phyloP scores from a whole-genome alignment of 2,888 invertebrate genomes.

The Ormyrus labotus region DNA sequence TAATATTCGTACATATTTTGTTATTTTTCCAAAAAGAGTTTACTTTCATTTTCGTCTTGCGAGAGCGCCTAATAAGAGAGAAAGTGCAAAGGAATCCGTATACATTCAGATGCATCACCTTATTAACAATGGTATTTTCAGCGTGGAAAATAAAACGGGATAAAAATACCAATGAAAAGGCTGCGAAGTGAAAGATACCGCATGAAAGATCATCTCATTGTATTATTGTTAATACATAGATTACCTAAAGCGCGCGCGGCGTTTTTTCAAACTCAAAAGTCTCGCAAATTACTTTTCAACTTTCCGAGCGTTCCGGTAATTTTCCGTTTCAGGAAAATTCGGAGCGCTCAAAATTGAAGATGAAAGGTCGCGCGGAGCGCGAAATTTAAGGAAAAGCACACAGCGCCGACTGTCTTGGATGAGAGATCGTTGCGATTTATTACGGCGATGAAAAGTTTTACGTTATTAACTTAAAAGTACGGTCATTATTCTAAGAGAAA shows the following conservation, averaged over 20 bases:
- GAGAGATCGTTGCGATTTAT: too few relatives aligned
- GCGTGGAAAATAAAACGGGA: background rate
- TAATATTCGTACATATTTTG: background rate
- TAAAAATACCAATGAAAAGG: background rate
- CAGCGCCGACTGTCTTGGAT: background rate
- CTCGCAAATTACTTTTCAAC: background rate
- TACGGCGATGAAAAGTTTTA: too few relatives aligned
- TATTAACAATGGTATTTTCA: slow-evolving; percentile 11
- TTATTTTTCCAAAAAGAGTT: slow-evolving; percentile 16
- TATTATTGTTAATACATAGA: too few relatives aligned
- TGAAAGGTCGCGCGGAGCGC: background rate
- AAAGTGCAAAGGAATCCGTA: slow-evolving; percentile 9
- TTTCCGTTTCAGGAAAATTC: too few relatives aligned
- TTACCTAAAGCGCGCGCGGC: too few relatives aligned
- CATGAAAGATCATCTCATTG: too few relatives aligned
- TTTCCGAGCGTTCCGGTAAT: too few relatives aligned
- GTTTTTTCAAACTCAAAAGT: too few relatives aligned
- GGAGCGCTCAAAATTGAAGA: background rate
- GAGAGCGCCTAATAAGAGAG: slow-evolving; percentile 15
- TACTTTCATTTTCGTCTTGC: slow-evolving; percentile 18
- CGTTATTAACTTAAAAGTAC: too few relatives aligned
- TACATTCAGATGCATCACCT: background rate
- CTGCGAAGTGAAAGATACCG: background rate
- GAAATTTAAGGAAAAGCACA: background rate
- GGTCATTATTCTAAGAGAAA: too few relatives aligned